Percentiles rank a stretch among this genome's conserved stretches.
Evolutionary conservation across 1,140 invertebrate genomes (phyloP).

Genomic region (Neotoxoptera formosana): DNA sequence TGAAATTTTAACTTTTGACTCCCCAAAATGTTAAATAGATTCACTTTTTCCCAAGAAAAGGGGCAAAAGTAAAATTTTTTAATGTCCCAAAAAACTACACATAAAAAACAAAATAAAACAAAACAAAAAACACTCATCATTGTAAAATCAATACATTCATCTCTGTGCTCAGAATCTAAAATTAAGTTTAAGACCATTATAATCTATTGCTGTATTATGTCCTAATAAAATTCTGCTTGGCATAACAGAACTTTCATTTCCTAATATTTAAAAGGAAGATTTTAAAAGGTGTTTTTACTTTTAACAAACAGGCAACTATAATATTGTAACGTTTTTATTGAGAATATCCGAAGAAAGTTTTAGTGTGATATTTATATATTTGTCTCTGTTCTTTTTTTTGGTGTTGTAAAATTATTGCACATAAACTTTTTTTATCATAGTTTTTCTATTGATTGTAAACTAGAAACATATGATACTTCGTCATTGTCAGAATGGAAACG

Average conservation of each 20-base stretch:
- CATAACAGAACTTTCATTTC: neutral
- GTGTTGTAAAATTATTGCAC: neutral
- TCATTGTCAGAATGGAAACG: neutral
- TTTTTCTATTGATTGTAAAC: neutral
- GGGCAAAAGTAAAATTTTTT: too few species aligned
- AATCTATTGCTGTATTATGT: neutral
- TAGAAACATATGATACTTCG: constrained; percentile 9
- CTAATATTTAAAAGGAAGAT: neutral
- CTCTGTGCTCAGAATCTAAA: neutral
- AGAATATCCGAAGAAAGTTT: neutral
- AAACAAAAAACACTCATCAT: too few species aligned
- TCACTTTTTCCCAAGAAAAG: too few species aligned
- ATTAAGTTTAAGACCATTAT: neutral
- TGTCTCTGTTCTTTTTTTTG: neutral
- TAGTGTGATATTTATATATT: neutral
- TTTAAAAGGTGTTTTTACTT: neutral
- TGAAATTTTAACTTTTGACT: too few species aligned
- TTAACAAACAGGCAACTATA: neutral
- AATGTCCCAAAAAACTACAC: too few species aligned
- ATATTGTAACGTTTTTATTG: neutral
- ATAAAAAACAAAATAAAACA: too few species aligned
- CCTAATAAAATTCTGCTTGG: neutral
- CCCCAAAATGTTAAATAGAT: too few species aligned
- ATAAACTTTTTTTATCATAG: constrained; percentile 1
- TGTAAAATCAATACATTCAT: too few species aligned